Evolutionary conservation across 37 sponge, comb jelly and placozoan species (phyloP).

Genomic region (Spongilla lacustris): DNA sequence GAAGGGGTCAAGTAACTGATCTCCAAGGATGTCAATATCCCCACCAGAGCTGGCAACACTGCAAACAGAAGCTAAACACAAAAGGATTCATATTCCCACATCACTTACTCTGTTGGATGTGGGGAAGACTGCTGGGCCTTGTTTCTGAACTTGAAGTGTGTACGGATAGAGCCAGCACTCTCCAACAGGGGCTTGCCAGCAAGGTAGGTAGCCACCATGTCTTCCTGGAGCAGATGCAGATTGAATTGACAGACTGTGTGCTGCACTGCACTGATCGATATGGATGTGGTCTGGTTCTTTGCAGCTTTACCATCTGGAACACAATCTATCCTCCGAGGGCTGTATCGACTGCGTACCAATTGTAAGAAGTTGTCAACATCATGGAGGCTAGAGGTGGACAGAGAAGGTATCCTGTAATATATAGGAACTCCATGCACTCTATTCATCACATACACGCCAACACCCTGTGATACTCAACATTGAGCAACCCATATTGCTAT

Average conservation of each 20-base stretch:
- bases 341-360: conserved; percentile 61
- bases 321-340: neutral
- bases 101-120: neutral
- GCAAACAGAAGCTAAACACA: neutral
- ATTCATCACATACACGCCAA: no score
- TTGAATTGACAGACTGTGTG: conserved; percentile 16
- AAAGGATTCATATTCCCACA: neutral
- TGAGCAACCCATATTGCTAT: no score
- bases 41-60: neutral
- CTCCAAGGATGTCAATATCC: neutral
- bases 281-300: neutral
- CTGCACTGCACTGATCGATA: neutral
- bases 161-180: neutral
- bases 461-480: no score
- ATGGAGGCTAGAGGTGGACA: conserved; percentile 33
- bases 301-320: neutral
- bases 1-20: conserved; percentile 32
- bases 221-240: conserved; percentile 62
- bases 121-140: neutral
- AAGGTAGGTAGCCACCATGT: conserved; percentile 37
- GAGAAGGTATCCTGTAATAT: neutral
- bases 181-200: conserved; percentile 68
- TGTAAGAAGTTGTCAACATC: conserved; percentile 54
- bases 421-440: no score
- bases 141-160: conserved; percentile 13